A percentile compares a stretch with the other conserved stretches of the same genome.
These are phyloP conservation scores for Rhagophthalmus giganteus DNA, from an alignment of 2,888 invertebrate species.

Conservation along the genomic window DNA sequence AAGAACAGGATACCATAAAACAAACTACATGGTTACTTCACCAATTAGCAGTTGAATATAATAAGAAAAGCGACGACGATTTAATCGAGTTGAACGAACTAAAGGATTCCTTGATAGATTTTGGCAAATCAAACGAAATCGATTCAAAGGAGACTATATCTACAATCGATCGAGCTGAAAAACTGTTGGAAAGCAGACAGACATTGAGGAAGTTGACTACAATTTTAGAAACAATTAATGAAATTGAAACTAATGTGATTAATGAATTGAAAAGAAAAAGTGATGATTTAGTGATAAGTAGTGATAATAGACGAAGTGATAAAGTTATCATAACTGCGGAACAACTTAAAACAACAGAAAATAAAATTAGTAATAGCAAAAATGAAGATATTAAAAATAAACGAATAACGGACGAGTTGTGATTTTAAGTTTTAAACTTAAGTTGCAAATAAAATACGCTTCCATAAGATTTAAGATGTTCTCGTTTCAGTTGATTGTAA, in stretches of 20 bases:
- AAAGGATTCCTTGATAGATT: neutral
- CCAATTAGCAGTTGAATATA: conserved; percentile 47
- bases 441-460: conserved; percentile 1
- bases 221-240: conserved; percentile 36
- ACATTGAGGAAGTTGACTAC: conserved; percentile 37
- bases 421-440: conserved; percentile 24
- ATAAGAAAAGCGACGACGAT: conserved; percentile 44
- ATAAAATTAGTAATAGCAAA: conserved; percentile 19
- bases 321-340: conserved; percentile 38
- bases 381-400: conserved; percentile 19
- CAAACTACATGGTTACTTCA: conserved; percentile 51
- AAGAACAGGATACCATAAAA: conserved; percentile 43
- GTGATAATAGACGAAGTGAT: conserved; percentile 34
- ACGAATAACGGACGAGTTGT: conserved; percentile 35
- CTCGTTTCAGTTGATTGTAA: conserved; percentile 1
- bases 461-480: neutral
- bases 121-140: too few relatives aligned
- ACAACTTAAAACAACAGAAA: conserved; percentile 32
- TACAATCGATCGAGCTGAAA: neutral
- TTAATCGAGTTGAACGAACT: conserved; percentile 15
- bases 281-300: conserved; percentile 42
- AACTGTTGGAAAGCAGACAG: conserved; percentile 18
- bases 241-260: conserved; percentile 37
- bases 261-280: conserved; percentile 33
- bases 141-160: neutral